Conservation (phyloP, 1,140 invertebrate genomes). For the Lordiphosa clarofinis region DNA sequence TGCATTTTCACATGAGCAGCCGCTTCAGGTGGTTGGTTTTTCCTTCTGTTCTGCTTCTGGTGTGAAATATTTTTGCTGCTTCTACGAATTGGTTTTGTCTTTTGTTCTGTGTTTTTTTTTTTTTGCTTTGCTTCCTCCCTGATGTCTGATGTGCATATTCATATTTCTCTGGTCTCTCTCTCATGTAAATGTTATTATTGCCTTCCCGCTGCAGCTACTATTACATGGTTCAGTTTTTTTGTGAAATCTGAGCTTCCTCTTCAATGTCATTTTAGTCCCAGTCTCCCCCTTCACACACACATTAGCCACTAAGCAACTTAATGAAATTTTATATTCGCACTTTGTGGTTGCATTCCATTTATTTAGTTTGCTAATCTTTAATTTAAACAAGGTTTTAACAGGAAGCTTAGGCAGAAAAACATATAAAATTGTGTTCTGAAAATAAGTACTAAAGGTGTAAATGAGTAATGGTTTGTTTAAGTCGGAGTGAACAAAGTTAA, state of each 20-base stretch:
- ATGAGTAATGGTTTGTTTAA: no score
- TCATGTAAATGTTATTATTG: constrained; percentile 52
- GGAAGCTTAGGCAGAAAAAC: no score
- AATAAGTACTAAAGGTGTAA: no score
- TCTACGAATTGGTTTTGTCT: not conserved
- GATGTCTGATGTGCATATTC: constrained; percentile 33
- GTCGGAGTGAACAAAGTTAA: no score
- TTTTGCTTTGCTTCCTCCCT: constrained; percentile 1
- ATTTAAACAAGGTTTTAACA: no score
- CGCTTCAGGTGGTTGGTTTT: constrained; percentile 18
- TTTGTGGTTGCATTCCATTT: constrained; percentile 13
- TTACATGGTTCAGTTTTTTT: constrained; percentile 30
- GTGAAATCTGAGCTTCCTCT: constrained; percentile 73
- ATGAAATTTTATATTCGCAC: constrained; percentile 63
- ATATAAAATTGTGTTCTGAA: no score
- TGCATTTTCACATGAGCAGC: constrained; percentile 3
- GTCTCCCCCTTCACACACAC: constrained; percentile 1
- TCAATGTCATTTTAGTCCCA: constrained; percentile 48
- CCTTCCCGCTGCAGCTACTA: constrained; percentile 6
- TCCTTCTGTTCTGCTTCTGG: no score
- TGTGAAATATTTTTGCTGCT: constrained; percentile 2
- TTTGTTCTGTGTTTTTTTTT: not conserved
- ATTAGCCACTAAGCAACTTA: constrained; percentile 60
- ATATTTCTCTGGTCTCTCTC: constrained; percentile 50
- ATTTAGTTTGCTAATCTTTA: constrained; percentile 54